These are phyloP conservation scores for Hoplostethus mediterraneus DNA, from an alignment of 2,797 vertebrate genomes.

Conservation along the genomic window DNA sequence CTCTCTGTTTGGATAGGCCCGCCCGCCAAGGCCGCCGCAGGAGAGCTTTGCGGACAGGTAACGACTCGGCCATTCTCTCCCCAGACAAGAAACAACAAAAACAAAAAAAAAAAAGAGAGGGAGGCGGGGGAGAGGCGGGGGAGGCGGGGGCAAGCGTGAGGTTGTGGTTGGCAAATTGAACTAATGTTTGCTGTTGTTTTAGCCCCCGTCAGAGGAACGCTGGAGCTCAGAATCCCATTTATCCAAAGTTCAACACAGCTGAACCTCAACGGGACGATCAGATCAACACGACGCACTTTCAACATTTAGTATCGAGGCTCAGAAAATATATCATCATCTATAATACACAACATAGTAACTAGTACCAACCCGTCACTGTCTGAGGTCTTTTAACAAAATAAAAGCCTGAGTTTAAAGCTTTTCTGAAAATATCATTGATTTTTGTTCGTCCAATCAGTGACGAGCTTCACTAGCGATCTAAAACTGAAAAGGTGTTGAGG, in stretches of 20 bases:
- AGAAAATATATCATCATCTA: too few relatives aligned
- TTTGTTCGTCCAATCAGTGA: too few relatives aligned
- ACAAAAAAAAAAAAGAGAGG: constrained; percentile 32
- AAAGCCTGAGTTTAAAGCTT: too few relatives aligned
- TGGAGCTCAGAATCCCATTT: constrained; percentile 3
- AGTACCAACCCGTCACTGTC: too few relatives aligned
- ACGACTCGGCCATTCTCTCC: constrained; percentile 61
- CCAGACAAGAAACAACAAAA: constrained; percentile 27
- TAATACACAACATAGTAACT: too few relatives aligned
- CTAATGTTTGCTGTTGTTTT: constrained; percentile 10
- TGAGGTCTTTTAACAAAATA: too few relatives aligned
- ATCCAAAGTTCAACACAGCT: constrained; percentile 5
- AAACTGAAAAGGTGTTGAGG: too few relatives aligned
- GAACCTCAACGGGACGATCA: not conserved
- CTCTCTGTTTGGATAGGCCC: constrained; percentile 59
- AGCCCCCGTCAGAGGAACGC: not conserved
- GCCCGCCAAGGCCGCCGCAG: constrained; percentile 68
- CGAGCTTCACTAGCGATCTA: too few relatives aligned
- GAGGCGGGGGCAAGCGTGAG: constrained; percentile 24
- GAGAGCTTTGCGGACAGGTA: constrained; percentile 81
- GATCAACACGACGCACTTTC: not conserved
- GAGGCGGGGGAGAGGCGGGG: not conserved
- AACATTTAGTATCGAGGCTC: not conserved
- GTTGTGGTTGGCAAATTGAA: constrained; percentile 34
- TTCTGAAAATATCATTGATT: too few relatives aligned